A percentile compares a stretch with the other conserved stretches of the same genome.
These are phyloP conservation scores for Mormyrus proboscirostris DNA, from an alignment of 2,797 vertebrate genomes.

Conservation along the genomic window DNA sequence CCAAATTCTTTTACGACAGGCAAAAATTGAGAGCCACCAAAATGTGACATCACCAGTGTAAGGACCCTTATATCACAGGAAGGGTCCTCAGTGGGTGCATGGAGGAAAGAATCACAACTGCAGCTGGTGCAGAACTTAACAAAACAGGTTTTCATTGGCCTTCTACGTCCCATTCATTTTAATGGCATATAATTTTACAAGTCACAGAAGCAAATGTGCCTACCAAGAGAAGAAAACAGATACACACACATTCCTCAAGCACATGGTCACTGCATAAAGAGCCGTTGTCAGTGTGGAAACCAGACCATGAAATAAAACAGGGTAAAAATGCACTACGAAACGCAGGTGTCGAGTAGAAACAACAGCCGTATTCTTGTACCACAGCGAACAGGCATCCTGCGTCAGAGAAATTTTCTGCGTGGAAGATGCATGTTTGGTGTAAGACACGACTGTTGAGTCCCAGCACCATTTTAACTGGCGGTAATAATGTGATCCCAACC, in stretches of 20 bases:
- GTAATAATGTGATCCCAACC: neutral
- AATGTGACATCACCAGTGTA: neutral
- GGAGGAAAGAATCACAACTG: constrained; percentile 30
- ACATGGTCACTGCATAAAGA: constrained; percentile 9
- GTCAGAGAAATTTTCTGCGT: neutral
- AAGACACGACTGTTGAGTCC: neutral
- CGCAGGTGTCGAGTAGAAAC: constrained; percentile 1
- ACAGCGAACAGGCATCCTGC: neutral
- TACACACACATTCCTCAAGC: constrained; percentile 22
- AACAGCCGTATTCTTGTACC: neutral
- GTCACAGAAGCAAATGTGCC: constrained; percentile 35
- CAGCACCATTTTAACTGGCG: neutral
- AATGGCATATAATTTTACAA: constrained; percentile 49
- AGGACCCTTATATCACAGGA: neutral
- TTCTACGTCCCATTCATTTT: constrained; percentile 44
- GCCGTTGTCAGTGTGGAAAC: neutral
- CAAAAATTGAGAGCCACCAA: neutral
- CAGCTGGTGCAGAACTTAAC: constrained; percentile 45
- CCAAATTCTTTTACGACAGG: neutral
- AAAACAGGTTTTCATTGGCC: constrained; percentile 46
- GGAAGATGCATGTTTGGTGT: neutral
- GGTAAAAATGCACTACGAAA: constrained; percentile 7
- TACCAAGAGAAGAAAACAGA: constrained; percentile 25
- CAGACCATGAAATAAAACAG: neutral
- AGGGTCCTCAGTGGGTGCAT: neutral